Evolutionary conservation across 2,113 vertebrate species (phyloP), one percentile per base, ranked within the genome.

Genomic region (Cryptomyrus ogoouensis): DNA sequence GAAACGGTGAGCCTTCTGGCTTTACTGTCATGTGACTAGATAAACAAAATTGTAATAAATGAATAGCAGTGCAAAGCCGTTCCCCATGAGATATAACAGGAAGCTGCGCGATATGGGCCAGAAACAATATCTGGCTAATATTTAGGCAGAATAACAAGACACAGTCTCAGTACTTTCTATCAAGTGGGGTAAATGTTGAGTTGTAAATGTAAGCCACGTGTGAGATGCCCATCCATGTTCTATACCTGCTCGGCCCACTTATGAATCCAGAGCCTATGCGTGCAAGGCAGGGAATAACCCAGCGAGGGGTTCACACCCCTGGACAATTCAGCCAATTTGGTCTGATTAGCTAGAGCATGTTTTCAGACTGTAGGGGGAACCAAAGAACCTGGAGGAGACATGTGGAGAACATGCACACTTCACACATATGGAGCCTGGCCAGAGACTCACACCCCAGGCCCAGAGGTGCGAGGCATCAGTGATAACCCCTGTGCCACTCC

Each of bases 31-130:
- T 85, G 83, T 85, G 42, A 47, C 42, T 85, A 27, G 83, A 85
- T 85, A 47, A 85, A 49, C 42, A 85, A 85, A 85, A 85, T n/a
- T n/a, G 5, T 27, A 85, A 49, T 85, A 85, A 85, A 80, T 39
- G 31, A 19, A 80, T 42, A 39, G 35, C 35, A 42, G 35, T 80
- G 35, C 74, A 80, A 42, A 80, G 74, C 27, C 62, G 1, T 62
- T 62, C 7, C 24, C 56, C 56, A 70, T 31, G 62, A 31, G 62
- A 70, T 70, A 31, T 31, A 70, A 70, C 62, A 70, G 56, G n/a
- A 62, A n/a, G 56, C 24, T 62, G 24, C 24, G 27, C 0, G 27
- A 31, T 70, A 70, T 13, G 27, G 62, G 27, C 24, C n/a, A 70
- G 12, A 70, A 70, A 27, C 62, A 31, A 70, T 70, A 70, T 70